A percentile compares a stretch with the other conserved stretches of the same genome.
phyloP scores from a whole-genome alignment of 2,888 invertebrate genomes.

The Caenorhabditis sp. region DNA sequence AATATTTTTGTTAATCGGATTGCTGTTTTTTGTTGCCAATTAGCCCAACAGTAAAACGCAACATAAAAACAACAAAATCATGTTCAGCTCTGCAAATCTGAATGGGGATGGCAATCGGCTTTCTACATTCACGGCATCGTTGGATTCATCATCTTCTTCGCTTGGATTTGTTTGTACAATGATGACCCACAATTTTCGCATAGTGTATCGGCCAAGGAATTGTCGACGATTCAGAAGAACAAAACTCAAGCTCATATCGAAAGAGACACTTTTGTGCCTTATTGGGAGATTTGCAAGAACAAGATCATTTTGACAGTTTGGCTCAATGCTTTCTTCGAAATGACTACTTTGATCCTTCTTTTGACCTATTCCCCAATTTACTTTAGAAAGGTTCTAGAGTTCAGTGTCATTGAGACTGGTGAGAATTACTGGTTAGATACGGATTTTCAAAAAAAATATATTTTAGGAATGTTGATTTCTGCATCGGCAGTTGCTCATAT shows the following conservation, averaged over 20 bases:
- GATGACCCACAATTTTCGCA: slow-evolving; percentile 48
- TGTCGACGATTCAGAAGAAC: slow-evolving; percentile 55
- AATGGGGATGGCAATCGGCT: slow-evolving; percentile 63
- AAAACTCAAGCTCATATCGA: slow-evolving; percentile 63
- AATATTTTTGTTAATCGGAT: background rate
- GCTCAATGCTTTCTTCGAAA: slow-evolving; percentile 65
- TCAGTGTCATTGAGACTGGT: slow-evolving; percentile 53
- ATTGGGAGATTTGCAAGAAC: slow-evolving; percentile 61
- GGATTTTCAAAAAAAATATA: background rate
- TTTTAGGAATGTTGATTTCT: slow-evolving; percentile 38
- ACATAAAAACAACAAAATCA: background rate
- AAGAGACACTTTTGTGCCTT: slow-evolving; percentile 63
- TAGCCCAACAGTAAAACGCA: background rate
- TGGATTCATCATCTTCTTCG: slow-evolving; percentile 40
- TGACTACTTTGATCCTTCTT: slow-evolving; percentile 63
- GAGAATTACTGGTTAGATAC: background rate
- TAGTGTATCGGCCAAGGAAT: slow-evolving; percentile 49
- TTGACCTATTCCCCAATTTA: slow-evolving; percentile 66
- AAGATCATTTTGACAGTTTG: slow-evolving; percentile 59
- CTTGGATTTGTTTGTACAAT: slow-evolving; percentile 52
- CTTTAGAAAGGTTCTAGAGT: slow-evolving; percentile 57
- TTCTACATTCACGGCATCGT: slow-evolving; percentile 57
- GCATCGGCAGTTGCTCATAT: slow-evolving; percentile 42
- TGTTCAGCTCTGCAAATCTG: slow-evolving; percentile 51
- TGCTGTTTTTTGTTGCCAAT: background rate